Base-by-base conservation (phyloP, 2,113 vertebrate species). In the Oncorhynchus nerka region DNA sequence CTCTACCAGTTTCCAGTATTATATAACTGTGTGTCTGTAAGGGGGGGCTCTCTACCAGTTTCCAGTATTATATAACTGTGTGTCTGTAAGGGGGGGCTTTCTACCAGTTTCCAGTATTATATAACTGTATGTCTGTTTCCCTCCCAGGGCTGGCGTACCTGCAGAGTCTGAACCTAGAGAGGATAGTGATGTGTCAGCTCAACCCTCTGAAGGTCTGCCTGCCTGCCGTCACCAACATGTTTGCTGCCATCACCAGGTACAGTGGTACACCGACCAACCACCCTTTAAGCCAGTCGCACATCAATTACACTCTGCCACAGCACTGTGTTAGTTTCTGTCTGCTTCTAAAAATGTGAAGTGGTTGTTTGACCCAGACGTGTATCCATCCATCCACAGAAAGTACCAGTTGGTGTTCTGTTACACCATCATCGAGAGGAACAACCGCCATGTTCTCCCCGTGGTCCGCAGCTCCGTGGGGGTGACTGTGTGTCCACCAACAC, bases 351-450 rank as follows among this genome's bases (percentile, higher is more conserved):
- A 19, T 19, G 16, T 19, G 51, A 16, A 15, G 51, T 55, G 13
- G 13, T 55, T 55, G 16, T 7, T 12, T 70, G n/a, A 70, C 12
- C 34, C 39, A n/a, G 34, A 4, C 4, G 22, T 13, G 3, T 51
- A 9, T 66, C 3, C 73, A 7, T 84, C 22, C 49, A 73, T 75
- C 79, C 55, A 30, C 87, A 99, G 98, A 91, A 97, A 97, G 75
- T 99, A 99, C 82, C 98, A 99, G 90, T 81, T 99, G 15, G 98
- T 95, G 73, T 98, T 99, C 90, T 99, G 98, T 87, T 99, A 99
- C 91, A 97, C 95, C 0, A 95, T 99, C 83, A 98, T 99, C 13
- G 97, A 99, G 90, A 94, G 94, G 81, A 99, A 99, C 88, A 97
- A 93, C 49, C 94, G 97, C 1, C 92, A 93, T 39, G 76, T 92